phyloP scores from a whole-genome alignment of 2,113 vertebrate species.

The Pithys albifrons region DNA sequence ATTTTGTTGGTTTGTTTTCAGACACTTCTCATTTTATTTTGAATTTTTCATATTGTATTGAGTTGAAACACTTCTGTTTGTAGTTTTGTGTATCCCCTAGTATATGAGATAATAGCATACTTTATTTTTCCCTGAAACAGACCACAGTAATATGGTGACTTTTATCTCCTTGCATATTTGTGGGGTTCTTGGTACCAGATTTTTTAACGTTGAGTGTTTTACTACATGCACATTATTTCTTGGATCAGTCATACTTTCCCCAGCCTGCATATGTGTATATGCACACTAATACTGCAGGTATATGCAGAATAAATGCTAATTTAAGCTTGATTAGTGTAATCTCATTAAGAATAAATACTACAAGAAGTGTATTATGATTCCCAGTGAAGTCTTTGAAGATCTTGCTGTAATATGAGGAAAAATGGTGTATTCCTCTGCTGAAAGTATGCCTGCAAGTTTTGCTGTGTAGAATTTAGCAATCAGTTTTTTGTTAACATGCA shows the following conservation, averaged over 20 bases:
- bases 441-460: neutral
- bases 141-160: neutral
- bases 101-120: slow-evolving; percentile 46
- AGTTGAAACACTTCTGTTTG: slow-evolving; percentile 79
- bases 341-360: slow-evolving; percentile 44
- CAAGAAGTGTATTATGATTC: neutral
- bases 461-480: neutral
- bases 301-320: neutral
- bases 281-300: neutral
- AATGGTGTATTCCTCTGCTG: neutral
- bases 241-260: neutral
- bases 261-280: neutral
- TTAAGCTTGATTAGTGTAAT: slow-evolving; percentile 31
- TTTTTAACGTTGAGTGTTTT: neutral
- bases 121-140: slow-evolving; percentile 66
- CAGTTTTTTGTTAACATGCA: neutral
- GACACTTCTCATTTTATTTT: slow-evolving; percentile 77
- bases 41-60: slow-evolving; percentile 76
- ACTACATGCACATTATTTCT: neutral
- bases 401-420: neutral
- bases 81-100: slow-evolving; percentile 54
- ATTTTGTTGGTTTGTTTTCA: slow-evolving; percentile 79
- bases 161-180: slow-evolving; percentile 36
- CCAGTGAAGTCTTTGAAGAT: slow-evolving; percentile 9
- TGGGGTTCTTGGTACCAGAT: neutral